A percentile compares a stretch with the other conserved stretches of the same genome.
Evolutionary conservation across 2,113 vertebrate genomes (phyloP).

Genomic region (Eupsittula cactorum): DNA sequence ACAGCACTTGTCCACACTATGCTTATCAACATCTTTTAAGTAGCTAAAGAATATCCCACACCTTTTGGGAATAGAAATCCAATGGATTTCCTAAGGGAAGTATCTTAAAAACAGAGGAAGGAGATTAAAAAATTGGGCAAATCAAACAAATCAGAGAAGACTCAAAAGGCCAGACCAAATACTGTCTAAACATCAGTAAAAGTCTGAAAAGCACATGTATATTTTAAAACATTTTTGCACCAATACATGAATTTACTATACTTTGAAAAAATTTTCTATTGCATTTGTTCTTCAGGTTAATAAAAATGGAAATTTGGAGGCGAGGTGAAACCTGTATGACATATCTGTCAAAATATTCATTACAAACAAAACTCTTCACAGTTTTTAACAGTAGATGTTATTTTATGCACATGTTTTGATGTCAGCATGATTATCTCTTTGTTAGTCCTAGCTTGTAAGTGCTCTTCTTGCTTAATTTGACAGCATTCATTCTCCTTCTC

Average conservation of each 20-base stretch:
- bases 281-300: not conserved
- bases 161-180: not conserved
- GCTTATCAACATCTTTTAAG: not conserved
- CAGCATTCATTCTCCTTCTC: conserved; percentile 16
- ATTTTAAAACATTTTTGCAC: not conserved
- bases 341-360: conserved; percentile 60
- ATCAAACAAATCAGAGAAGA: not conserved
- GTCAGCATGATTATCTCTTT: conserved; percentile 33
- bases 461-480: not conserved
- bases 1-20: not conserved
- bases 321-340: conserved; percentile 30
- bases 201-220: not conserved
- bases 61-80: not conserved
- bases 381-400: conserved; percentile 2
- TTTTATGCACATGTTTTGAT: conserved; percentile 45
- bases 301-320: conserved; percentile 31
- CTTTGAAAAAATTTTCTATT: not conserved
- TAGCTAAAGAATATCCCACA: not conserved
- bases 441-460: conserved; percentile 3
- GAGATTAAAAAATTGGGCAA: not conserved
- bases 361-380: conserved; percentile 45
- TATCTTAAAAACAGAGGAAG: not conserved
- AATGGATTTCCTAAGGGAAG: not conserved
- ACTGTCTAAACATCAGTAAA: not conserved
- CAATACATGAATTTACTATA: not conserved